Percentiles rank a stretch among this genome's conserved stretches.
Evolutionary conservation across 1,140 invertebrate species (phyloP).

Genomic region (Panagrolaimus sp.): DNA sequence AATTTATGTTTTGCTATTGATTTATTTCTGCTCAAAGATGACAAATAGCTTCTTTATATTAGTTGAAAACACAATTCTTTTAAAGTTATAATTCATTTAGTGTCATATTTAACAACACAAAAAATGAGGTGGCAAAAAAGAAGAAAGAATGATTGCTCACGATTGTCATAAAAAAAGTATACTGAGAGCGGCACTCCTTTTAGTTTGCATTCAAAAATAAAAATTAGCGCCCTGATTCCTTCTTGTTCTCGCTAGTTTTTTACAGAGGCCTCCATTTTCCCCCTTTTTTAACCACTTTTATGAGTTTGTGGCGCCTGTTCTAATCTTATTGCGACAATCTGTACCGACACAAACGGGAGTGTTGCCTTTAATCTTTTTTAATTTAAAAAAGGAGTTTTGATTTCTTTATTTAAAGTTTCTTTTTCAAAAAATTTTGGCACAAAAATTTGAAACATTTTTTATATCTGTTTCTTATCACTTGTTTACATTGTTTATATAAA

Average conservation of each 20-base stretch:
- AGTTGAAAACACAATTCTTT: too few relatives aligned
- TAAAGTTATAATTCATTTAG: conserved; percentile 14
- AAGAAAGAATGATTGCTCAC: conserved; percentile 10
- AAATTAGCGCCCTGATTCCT: neutral
- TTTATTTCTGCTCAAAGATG: too few relatives aligned
- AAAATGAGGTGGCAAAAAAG: conserved; percentile 7
- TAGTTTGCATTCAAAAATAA: neutral
- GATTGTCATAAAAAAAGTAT: conserved; percentile 4
- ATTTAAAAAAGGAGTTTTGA: too few relatives aligned
- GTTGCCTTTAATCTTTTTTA: neutral
- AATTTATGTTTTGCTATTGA: too few relatives aligned
- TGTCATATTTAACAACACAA: conserved; percentile 11
- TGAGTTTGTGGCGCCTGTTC: conserved; percentile 14
- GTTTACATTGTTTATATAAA: too few relatives aligned
- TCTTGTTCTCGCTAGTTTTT: conserved; percentile 1
- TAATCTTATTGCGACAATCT: conserved; percentile 11
- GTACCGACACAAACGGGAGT: neutral
- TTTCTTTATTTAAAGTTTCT: too few relatives aligned
- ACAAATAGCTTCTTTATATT: too few relatives aligned
- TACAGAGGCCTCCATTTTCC: too few relatives aligned
- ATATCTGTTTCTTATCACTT: too few relatives aligned
- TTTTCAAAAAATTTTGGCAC: too few relatives aligned
- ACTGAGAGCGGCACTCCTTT: conserved; percentile 7
- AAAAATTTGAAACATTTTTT: too few relatives aligned
- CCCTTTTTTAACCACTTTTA: neutral